Conservation (phyloP, 2,888 invertebrate species). For the Galerucella calmariensis region DNA sequence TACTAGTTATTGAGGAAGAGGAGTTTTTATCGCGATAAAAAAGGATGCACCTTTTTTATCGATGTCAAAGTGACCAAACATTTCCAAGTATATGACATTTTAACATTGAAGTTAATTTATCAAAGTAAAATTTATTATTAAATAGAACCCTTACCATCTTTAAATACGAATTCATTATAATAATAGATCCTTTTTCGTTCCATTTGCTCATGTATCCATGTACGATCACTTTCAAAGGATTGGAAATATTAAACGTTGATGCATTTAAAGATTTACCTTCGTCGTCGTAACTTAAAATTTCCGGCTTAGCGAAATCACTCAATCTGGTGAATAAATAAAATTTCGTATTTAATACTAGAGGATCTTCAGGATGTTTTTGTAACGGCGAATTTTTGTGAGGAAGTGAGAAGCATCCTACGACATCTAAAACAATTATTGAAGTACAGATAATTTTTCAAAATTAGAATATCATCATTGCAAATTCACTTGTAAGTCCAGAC, state of each 20-base stretch:
- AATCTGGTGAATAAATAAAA: slow-evolving; percentile 67
- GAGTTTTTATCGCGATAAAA: no score
- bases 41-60: no score
- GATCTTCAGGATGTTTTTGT: slow-evolving; percentile 69
- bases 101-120: no score
- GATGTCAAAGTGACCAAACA: no score
- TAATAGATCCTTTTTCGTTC: slow-evolving; percentile 65
- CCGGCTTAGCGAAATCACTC: slow-evolving; percentile 61
- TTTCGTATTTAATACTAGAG: slow-evolving; percentile 67
- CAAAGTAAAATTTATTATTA: no score
- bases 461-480: no score
- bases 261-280: slow-evolving; percentile 62
- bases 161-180: slow-evolving; percentile 65
- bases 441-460: no score
- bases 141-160: slow-evolving; percentile 65
- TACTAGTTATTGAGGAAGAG: no score
- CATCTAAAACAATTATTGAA: slow-evolving; percentile 61
- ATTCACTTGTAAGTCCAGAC: no score
- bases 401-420: slow-evolving; percentile 69
- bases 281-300: slow-evolving; percentile 66
- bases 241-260: slow-evolving; percentile 65
- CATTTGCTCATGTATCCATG: slow-evolving; percentile 72
- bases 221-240: slow-evolving; percentile 67
- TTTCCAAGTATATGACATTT: no score
- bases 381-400: slow-evolving; percentile 66